Conservation (phyloP, 1,140 invertebrate genomes). For the Tribolium madens region DNA sequence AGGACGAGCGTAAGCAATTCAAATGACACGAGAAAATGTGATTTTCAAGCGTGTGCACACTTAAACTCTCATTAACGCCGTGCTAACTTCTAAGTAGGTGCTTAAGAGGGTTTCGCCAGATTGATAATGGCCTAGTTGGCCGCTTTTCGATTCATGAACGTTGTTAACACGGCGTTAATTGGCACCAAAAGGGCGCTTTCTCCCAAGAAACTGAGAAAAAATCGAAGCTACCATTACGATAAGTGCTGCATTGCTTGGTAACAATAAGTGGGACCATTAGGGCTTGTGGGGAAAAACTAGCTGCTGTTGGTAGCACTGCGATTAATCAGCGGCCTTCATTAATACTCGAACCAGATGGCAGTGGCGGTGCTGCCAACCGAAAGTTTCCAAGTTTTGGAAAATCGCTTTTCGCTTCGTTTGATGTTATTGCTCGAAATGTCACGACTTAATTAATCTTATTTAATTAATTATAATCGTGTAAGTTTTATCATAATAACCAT, state of each 20-base stretch:
- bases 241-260: no score
- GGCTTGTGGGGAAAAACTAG: neutral
- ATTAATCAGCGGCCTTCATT: conserved; percentile 1
- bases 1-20: conserved; percentile 21
- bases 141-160: no score
- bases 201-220: no score
- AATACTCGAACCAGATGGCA: conserved; percentile 3
- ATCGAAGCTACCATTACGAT: no score
- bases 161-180: no score
- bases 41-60: neutral
- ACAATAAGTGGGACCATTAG: no score
- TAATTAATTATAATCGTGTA: conserved; percentile 13
- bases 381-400: conserved; percentile 15
- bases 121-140: no score
- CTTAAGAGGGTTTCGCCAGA: neutral
- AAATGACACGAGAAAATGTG: conserved; percentile 29
- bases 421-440: conserved; percentile 11
- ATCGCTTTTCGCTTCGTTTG: conserved; percentile 13
- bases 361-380: conserved; percentile 1
- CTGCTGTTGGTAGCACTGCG: neutral
- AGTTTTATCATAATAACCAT: neutral
- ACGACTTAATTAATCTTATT: conserved; percentile 30
- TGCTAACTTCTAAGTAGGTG: neutral
- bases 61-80: conserved; percentile 19
- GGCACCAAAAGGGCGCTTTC: no score